These are phyloP conservation scores for Zaprionus africanus DNA, from an alignment of 1,140 invertebrate genomes.

Conservation along the genomic window DNA sequence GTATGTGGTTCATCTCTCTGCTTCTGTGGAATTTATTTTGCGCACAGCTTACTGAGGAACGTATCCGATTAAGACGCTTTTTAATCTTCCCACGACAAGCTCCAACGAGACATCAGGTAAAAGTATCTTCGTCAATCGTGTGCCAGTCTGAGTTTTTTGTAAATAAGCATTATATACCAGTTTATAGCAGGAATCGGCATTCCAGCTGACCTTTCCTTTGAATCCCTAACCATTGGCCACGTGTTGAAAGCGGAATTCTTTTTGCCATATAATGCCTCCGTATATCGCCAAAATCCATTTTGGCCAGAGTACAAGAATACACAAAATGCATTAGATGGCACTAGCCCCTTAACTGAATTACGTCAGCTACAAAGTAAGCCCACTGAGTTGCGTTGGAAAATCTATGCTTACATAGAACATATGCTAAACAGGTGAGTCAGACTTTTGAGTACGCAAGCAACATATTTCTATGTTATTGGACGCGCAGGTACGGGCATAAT, in stretches of 20 bases:
- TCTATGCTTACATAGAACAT: slow-evolving; percentile 62
- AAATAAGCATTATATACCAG: slow-evolving; percentile 19
- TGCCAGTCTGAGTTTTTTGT: not conserved
- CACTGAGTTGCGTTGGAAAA: slow-evolving; percentile 56
- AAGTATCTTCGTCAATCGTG: not conserved
- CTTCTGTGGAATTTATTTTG: slow-evolving; percentile 9
- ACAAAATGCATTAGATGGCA: not conserved
- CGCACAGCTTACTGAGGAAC: not conserved
- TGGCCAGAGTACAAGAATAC: slow-evolving; percentile 58
- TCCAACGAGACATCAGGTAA: slow-evolving; percentile 68
- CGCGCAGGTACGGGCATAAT: slow-evolving; percentile 55
- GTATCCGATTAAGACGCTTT: slow-evolving; percentile 41
- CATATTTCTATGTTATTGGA: not conserved
- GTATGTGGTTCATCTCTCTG: slow-evolving; percentile 18
- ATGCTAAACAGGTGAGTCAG: slow-evolving; percentile 53
- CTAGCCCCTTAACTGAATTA: not conserved
- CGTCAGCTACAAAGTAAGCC: slow-evolving; percentile 30
- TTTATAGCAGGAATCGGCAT: slow-evolving; percentile 76
- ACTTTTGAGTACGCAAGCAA: not conserved
- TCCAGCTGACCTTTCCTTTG: slow-evolving; percentile 65
- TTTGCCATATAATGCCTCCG: slow-evolving; percentile 61
- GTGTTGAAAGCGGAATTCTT: slow-evolving; percentile 66
- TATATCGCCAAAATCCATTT: slow-evolving; percentile 64
- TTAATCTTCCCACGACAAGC: slow-evolving; percentile 66
- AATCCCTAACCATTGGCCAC: slow-evolving; percentile 67